These are phyloP conservation scores for Malurus melanocephalus DNA, from an alignment of 2,113 vertebrate species.

Conservation along the genomic window DNA sequence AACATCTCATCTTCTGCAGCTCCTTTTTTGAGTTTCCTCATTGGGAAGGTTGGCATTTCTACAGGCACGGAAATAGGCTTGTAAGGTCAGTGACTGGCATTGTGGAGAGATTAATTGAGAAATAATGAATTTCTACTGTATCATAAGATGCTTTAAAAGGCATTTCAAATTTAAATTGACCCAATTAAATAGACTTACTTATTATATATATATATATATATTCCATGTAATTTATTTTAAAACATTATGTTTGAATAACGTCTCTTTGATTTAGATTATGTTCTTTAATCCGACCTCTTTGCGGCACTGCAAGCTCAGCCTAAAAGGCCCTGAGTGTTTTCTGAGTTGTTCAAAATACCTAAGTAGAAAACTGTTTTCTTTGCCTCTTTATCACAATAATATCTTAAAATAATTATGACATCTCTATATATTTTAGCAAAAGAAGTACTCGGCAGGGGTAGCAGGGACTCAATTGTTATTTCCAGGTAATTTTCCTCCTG, in stretches of 20 bases:
- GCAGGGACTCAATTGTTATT: not conserved
- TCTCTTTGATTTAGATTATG: not conserved
- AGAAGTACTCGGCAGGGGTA: not conserved
- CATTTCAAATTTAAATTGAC: not conserved
- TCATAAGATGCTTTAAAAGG: not conserved
- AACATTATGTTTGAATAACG: not conserved
- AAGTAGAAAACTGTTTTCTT: not conserved
- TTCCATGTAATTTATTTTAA: not conserved
- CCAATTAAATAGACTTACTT: not conserved
- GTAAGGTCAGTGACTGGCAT: not conserved
- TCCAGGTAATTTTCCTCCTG: not conserved
- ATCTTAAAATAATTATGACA: slow-evolving; percentile 42
- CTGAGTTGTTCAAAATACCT: not conserved
- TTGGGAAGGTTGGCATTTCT: not conserved
- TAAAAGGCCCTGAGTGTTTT: not conserved
- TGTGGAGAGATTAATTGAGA: not conserved
- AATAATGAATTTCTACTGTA: not conserved
- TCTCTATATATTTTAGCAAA: not conserved
- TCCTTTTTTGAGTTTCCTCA: not conserved
- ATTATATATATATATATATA: not conserved
- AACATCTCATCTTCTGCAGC: not conserved
- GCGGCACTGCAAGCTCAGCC: not conserved
- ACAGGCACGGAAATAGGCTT: not conserved
- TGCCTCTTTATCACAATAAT: slow-evolving; percentile 23
- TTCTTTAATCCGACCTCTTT: not conserved